These are phyloP conservation scores for Rhinogobio ventralis DNA, from an alignment of 2,797 vertebrate genomes.

Conservation along the genomic window DNA sequence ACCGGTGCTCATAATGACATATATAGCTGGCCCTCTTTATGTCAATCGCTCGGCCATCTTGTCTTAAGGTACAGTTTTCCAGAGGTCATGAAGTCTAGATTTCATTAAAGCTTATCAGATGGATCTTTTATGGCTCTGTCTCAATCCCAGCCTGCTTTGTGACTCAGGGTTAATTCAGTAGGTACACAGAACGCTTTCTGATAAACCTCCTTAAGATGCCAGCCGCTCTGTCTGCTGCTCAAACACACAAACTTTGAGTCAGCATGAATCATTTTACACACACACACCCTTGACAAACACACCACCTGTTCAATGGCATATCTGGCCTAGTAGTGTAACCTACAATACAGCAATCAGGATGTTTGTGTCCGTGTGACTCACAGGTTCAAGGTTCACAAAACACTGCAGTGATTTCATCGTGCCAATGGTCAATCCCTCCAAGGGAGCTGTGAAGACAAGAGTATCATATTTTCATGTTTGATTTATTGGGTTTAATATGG, in stretches of 20 bases:
- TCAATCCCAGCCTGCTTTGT: slow-evolving; percentile 47
- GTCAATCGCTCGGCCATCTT: neutral
- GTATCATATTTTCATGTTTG: slow-evolving; percentile 26
- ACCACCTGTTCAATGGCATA: slow-evolving; percentile 51
- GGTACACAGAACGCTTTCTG: slow-evolving; percentile 33
- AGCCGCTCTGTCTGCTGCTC: slow-evolving; percentile 60
- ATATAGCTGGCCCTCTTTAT: neutral
- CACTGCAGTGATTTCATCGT: slow-evolving; percentile 40
- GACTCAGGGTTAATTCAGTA: slow-evolving; percentile 52
- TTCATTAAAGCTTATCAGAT: slow-evolving; percentile 41
- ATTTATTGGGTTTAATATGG: slow-evolving; percentile 30
- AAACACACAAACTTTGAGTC: slow-evolving; percentile 71
- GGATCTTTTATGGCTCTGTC: slow-evolving; percentile 32
- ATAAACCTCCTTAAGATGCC: slow-evolving; percentile 46
- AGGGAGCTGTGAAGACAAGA: slow-evolving; percentile 18
- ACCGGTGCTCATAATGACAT: neutral
- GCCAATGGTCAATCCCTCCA: slow-evolving; percentile 21
- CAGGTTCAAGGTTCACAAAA: slow-evolving; percentile 32
- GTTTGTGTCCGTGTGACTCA: slow-evolving; percentile 35
- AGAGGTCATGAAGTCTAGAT: neutral
- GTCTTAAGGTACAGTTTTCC: neutral
- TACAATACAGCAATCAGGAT: slow-evolving; percentile 38
- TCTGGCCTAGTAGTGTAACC: slow-evolving; percentile 42
- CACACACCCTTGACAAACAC: slow-evolving; percentile 43
- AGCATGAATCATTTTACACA: slow-evolving; percentile 55